Percentiles rank a stretch among this genome's conserved stretches.
These are phyloP conservation scores for Zophobas morio DNA, from an alignment of 1,140 invertebrate species.

Conservation along the genomic window DNA sequence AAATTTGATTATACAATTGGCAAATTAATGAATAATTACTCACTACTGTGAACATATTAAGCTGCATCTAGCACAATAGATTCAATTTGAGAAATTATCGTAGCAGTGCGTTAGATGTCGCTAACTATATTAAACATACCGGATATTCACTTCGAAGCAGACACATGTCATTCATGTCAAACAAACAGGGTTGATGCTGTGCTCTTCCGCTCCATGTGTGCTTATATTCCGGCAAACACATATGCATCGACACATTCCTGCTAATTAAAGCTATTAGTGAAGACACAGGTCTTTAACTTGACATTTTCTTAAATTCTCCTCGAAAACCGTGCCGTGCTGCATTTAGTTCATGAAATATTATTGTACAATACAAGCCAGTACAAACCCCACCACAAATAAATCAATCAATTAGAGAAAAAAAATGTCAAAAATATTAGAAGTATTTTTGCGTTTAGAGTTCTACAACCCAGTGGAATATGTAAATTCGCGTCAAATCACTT, in stretches of 20 bases:
- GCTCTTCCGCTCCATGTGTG: conserved; percentile 49
- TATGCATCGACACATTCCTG: conserved; percentile 44
- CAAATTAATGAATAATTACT: conserved; percentile 7
- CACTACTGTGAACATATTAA: background rate
- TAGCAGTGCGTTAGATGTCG: conserved; percentile 22
- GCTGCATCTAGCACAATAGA: background rate
- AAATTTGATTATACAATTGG: conserved; percentile 13
- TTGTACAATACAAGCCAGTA: too few relatives aligned
- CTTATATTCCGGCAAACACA: conserved; percentile 44
- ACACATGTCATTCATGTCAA: conserved; percentile 52
- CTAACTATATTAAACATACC: conserved; percentile 48
- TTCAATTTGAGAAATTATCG: conserved; percentile 40
- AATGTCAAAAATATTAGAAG: too few relatives aligned
- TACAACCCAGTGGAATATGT: too few relatives aligned
- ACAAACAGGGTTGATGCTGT: conserved; percentile 47
- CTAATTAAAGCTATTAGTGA: conserved; percentile 44
- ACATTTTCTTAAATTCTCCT: too few relatives aligned
- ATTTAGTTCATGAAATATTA: too few relatives aligned
- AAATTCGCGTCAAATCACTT: too few relatives aligned
- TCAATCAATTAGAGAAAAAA: too few relatives aligned
- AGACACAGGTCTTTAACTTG: conserved; percentile 11
- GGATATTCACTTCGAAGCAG: conserved; percentile 46
- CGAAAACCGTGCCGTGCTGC: too few relatives aligned
- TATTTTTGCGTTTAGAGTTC: too few relatives aligned
- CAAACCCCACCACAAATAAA: too few relatives aligned